Percentiles rank a stretch among this genome's conserved stretches.
These are phyloP conservation scores for Endotricha flammealis DNA, from an alignment of 2,888 invertebrate genomes.

Conservation along the genomic window DNA sequence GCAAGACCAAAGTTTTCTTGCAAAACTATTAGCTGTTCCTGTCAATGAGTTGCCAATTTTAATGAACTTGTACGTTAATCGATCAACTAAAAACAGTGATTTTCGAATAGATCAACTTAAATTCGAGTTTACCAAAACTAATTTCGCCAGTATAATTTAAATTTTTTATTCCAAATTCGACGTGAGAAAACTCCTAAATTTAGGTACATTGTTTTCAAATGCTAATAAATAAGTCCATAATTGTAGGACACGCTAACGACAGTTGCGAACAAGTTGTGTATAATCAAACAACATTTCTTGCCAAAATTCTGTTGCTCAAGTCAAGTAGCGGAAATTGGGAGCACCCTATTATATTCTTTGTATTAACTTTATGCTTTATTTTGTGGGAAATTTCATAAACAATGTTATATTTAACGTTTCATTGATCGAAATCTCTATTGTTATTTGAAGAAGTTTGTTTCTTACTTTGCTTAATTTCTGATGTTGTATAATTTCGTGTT, in stretches of 20 bases:
- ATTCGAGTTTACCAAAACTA: no score
- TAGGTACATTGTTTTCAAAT: no score
- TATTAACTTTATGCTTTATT: slow-evolving; percentile 36
- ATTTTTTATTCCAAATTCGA: no score
- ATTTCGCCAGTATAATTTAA: no score
- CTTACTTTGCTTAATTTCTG: no score
- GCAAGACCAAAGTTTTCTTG: no score
- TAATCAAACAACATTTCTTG: slow-evolving; percentile 39
- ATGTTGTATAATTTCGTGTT: neutral
- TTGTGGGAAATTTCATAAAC: slow-evolving; percentile 15
- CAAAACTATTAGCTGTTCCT: no score
- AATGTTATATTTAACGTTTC: slow-evolving; percentile 10
- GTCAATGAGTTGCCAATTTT: no score
- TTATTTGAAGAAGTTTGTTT: neutral
- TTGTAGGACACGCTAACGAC: slow-evolving; percentile 45
- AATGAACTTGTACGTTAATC: no score
- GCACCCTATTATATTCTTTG: slow-evolving; percentile 46
- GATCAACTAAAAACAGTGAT: no score
- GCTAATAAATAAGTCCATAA: slow-evolving; percentile 34
- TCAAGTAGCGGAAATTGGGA: slow-evolving; percentile 49
- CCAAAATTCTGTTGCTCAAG: slow-evolving; percentile 40
- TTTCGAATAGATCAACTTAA: no score
- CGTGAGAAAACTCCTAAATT: no score
- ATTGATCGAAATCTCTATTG: neutral
- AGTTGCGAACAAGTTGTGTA: slow-evolving; percentile 53